These are phyloP conservation scores for Amaurobius ferox DNA, from an alignment of 2,888 invertebrate genomes.

Conservation along the genomic window DNA sequence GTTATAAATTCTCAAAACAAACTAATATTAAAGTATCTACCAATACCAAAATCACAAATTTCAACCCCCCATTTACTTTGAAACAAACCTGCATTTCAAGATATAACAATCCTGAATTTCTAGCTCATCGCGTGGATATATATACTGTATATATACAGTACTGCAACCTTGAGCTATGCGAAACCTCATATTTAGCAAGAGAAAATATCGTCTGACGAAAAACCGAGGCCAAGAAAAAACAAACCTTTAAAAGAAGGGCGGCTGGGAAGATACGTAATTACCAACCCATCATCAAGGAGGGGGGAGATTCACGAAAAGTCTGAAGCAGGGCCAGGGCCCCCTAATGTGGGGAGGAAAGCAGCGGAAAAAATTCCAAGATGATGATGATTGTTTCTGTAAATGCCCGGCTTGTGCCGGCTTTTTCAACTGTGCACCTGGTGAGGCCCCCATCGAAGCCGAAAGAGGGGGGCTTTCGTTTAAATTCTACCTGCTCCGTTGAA, in stretches of 20 bases:
- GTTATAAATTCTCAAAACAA: too few species aligned
- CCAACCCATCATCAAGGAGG: constrained; percentile 42
- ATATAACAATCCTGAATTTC: background rate
- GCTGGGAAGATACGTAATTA: constrained; percentile 62
- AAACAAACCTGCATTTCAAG: too few species aligned
- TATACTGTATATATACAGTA: too few species aligned
- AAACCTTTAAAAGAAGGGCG: constrained; percentile 20
- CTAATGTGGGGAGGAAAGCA: background rate
- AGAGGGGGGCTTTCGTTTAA: background rate
- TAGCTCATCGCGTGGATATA: background rate
- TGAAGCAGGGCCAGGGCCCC: constrained; percentile 36
- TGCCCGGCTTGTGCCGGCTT: constrained; percentile 17
- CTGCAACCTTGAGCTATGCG: constrained; percentile 10
- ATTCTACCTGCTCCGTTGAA: constrained; percentile 2
- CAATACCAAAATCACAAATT: too few species aligned
- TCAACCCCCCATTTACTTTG: too few species aligned
- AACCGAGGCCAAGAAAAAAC: background rate
- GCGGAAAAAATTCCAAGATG: constrained; percentile 11
- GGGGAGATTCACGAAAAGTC: constrained; percentile 20
- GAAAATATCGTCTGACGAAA: background rate
- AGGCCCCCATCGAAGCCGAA: background rate
- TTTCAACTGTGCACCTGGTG: constrained; percentile 43
- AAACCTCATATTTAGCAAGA: background rate
- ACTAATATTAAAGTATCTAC: too few species aligned
- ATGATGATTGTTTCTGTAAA: constrained; percentile 69